Percentiles rank a stretch among this genome's conserved stretches.
phyloP scores from a whole-genome alignment of 2,888 invertebrate genomes.

The Trichopria drosophilae region DNA sequence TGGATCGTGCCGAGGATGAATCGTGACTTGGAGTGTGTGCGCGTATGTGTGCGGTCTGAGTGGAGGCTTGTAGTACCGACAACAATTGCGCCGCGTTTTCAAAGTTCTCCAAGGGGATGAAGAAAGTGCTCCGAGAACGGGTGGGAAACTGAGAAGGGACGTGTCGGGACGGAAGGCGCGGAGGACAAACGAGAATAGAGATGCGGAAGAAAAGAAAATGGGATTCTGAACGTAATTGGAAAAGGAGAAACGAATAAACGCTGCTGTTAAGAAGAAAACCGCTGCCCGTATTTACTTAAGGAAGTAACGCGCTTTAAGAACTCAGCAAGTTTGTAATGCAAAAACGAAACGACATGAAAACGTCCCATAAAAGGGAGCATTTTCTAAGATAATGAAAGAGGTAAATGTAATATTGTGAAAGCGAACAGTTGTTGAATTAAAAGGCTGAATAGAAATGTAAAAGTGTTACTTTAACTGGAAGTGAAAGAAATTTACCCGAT shows the following conservation, averaged over 20 bases:
- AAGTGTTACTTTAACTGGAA: too few species aligned
- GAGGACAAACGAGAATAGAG: background rate
- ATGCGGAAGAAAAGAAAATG: slow-evolving; percentile 6
- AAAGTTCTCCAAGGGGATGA: slow-evolving; percentile 7
- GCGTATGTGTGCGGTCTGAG: slow-evolving; percentile 11
- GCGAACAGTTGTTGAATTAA: too few species aligned
- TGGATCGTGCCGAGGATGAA: slow-evolving; percentile 13
- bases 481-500: too few species aligned
- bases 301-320: background rate
- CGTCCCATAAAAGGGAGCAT: too few species aligned
- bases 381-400: too few species aligned
- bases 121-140: slow-evolving; percentile 5
- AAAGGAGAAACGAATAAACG: too few species aligned
- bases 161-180: background rate
- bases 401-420: too few species aligned
- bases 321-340: too few species aligned
- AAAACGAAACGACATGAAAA: too few species aligned
- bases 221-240: too few species aligned
- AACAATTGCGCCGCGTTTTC: slow-evolving; percentile 14
- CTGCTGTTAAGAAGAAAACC: too few species aligned
- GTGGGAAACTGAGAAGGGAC: background rate
- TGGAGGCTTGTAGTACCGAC: slow-evolving; percentile 9
- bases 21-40: slow-evolving; percentile 1
- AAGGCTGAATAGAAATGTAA: too few species aligned
- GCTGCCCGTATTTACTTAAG: background rate